phyloP scores from a whole-genome alignment of 2,888 invertebrate species.

The Aphodius sticticus region DNA sequence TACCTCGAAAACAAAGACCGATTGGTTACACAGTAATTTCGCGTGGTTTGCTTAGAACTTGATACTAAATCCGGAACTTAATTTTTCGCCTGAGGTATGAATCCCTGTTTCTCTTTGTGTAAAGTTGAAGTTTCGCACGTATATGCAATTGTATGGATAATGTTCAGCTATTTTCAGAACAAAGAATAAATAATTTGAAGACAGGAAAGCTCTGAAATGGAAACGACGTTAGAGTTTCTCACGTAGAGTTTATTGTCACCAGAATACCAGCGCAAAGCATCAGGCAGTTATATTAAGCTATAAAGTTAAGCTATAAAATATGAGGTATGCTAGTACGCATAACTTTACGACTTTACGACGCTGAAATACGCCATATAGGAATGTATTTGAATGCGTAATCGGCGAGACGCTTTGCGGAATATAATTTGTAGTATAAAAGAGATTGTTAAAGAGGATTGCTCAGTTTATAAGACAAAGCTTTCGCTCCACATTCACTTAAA shows the following conservation, averaged over 20 bases:
- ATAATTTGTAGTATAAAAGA: background rate
- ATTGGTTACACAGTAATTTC: too few species aligned
- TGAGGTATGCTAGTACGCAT: background rate
- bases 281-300: background rate
- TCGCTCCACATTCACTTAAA: background rate
- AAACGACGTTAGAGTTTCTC: background rate
- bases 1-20: too few species aligned
- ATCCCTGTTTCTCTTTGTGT: too few species aligned
- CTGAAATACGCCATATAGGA: too few species aligned
- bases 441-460: background rate
- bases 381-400: background rate
- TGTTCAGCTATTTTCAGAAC: background rate
- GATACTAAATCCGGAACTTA: too few species aligned
- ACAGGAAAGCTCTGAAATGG: background rate
- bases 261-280: background rate
- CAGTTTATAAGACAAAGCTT: background rate
- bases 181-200: background rate
- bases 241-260: background rate
- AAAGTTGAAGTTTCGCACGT: background rate
- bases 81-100: too few species aligned
- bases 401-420: background rate
- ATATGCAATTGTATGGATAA: background rate
- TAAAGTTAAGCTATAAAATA: background rate
- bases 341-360: background rate
- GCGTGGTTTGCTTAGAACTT: too few species aligned